Evolutionary conservation across 2,888 invertebrate species (phyloP), one percentile per base, ranked within the genome.

Genomic region (Tipula helvola): DNA sequence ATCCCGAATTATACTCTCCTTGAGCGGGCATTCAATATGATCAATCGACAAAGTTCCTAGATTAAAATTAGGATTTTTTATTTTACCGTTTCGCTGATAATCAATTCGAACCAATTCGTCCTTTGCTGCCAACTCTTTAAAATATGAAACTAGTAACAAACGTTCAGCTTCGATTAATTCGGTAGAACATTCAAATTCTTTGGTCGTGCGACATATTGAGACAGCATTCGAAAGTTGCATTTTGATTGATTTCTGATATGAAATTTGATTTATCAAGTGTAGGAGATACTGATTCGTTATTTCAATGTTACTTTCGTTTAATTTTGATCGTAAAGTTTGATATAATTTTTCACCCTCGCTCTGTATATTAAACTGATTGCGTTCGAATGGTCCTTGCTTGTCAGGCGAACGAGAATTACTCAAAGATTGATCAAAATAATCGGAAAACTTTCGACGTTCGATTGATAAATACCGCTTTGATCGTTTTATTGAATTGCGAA

Each of bases 151-250:
- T 2, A 93, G 88, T 8, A 93, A 88, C 28, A 92, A 89, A 2
- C 92, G 90, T 88, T 93, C 93, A 0, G 92, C 93, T 88, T 93
- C 93, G 0, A 93, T 91, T 89, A 93, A 92, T 89, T 93, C 93
- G 0, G 90, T 88, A n/a, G 93, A 92, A 12, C 90, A 90, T 86
- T 90, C 90, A 87, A 93, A 91, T 88, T 92, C 92, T 8, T 92
- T 92, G 88, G 91, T 90, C 41, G 90, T 90, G 1, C 91, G 90
- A 87, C 93, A 93, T 36, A 92, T 89, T 16, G 89, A 91, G 10
- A 93, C 90, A 0, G 92, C 92, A 88, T 92, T 92, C 2, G 91
- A 90, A 7, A 92, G 89, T 88, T 93, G 93, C 83, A 90, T 88
- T 28, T 88, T 88, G 4, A 91, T 87, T 2, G 89, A 89, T 57